Evolutionary conservation across 92 coral and sea anemone genomes (phyloP).

Genomic region (Phenganax stokvisi): DNA sequence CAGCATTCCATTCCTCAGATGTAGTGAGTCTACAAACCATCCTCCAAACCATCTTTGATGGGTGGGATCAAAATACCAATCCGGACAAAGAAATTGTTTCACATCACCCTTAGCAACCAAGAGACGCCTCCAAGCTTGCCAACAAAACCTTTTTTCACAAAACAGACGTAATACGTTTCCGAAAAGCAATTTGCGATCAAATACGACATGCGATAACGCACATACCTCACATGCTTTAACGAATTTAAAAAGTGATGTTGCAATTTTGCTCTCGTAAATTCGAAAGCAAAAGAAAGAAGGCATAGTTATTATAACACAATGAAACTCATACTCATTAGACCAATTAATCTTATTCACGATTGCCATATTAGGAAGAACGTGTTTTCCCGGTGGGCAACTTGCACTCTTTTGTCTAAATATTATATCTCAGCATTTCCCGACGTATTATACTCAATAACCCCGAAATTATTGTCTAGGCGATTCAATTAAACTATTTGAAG

Average conservation of each 20-base stretch:
- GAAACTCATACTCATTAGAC: not conserved
- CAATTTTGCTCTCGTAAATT: no score
- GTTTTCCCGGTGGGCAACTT: not conserved
- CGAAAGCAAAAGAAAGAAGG: no score
- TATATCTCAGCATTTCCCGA: slow-evolving; percentile 1
- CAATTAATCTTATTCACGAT: slow-evolving; percentile 2
- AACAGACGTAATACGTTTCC: slow-evolving; percentile 1
- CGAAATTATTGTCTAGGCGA: not conserved
- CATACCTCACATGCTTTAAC: no score
- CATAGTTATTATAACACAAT: not conserved
- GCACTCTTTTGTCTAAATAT: not conserved
- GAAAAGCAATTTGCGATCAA: not conserved
- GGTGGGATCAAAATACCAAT: not conserved
- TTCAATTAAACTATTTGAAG: not conserved
- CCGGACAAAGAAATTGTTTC: not conserved
- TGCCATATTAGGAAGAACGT: not conserved
- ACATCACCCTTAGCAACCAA: slow-evolving; percentile 16
- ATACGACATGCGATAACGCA: no score
- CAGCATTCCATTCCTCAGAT: slow-evolving; percentile 11
- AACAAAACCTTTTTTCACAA: not conserved
- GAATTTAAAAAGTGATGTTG: no score
- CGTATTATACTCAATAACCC: not conserved
- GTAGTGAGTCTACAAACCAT: not conserved
- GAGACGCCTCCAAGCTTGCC: not conserved
- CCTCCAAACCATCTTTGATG: not conserved